Conservation (phyloP, 2,113 vertebrate genomes). For the Platysteira castanea region DNA sequence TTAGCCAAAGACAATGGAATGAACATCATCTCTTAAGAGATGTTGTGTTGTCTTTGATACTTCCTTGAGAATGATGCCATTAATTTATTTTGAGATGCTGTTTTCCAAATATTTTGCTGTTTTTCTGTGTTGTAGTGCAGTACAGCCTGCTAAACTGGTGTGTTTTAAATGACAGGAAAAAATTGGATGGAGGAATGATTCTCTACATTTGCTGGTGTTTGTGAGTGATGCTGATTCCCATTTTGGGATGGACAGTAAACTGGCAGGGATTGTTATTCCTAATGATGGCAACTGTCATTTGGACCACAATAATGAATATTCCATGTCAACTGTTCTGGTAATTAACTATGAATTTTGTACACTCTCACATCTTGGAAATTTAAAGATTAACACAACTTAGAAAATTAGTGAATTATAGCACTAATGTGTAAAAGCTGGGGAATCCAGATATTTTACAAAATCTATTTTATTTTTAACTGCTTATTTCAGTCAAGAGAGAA, state of each 20-base stretch:
- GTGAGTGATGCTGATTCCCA: slow-evolving; percentile 95
- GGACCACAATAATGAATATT: slow-evolving; percentile 91
- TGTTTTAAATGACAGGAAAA: slow-evolving; percentile 81
- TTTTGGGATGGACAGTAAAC: slow-evolving; percentile 97
- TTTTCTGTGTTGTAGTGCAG: background rate
- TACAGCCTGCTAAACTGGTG: background rate
- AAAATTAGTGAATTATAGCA: background rate
- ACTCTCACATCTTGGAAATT: background rate
- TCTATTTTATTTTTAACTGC: background rate
- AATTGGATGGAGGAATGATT: slow-evolving; percentile 97
- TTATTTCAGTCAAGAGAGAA: background rate
- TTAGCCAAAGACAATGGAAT: background rate
- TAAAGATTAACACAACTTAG: background rate
- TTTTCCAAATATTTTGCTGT: background rate
- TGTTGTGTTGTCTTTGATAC: background rate
- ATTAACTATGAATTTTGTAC: slow-evolving; percentile 1
- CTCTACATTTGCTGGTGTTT: slow-evolving; percentile 94
- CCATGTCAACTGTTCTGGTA: slow-evolving; percentile 90
- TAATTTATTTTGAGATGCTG: background rate
- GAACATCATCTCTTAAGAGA: background rate
- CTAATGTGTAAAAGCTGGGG: background rate
- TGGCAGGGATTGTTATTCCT: slow-evolving; percentile 95
- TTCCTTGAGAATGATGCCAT: background rate
- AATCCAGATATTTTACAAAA: background rate
- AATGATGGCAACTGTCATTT: slow-evolving; percentile 95